Conservation (phyloP, 2,888 invertebrate species). For the Eudasyphora cyanicolor region DNA sequence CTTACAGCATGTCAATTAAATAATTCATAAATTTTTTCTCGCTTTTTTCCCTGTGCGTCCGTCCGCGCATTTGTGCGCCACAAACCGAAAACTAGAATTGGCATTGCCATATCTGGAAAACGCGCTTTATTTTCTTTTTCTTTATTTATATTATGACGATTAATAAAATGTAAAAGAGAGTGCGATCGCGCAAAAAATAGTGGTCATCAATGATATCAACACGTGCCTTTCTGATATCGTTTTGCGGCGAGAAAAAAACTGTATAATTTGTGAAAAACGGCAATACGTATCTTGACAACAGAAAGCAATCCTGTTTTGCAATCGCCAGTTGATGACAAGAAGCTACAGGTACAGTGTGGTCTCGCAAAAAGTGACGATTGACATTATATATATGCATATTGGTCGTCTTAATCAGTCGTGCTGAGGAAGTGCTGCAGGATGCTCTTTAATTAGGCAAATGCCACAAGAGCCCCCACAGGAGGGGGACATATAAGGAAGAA, state of each 20-base stretch:
- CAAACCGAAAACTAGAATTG: not conserved
- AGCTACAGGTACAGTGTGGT: not conserved
- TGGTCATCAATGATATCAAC: constrained; percentile 64
- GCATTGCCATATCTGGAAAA: no score
- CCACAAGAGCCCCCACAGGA: no score
- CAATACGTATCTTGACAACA: not conserved
- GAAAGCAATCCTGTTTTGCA: constrained; percentile 45
- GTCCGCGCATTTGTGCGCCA: not conserved
- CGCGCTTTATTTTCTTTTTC: not conserved
- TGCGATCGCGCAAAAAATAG: not conserved
- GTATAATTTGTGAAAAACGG: not conserved
- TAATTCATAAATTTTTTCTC: constrained; percentile 62
- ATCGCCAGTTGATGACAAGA: not conserved
- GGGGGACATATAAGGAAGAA: no score
- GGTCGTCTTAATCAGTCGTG: no score
- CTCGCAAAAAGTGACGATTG: not conserved
- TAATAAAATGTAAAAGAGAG: constrained; percentile 14
- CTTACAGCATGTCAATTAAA: constrained; percentile 65
- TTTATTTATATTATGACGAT: constrained; percentile 43
- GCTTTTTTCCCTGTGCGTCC: not conserved
- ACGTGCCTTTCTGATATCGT: constrained; percentile 57
- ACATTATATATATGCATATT: no score
- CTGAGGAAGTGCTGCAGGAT: no score
- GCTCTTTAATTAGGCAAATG: no score
- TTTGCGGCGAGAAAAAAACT: constrained; percentile 10